These are phyloP conservation scores for Benitochromis conjunctus DNA, from an alignment of 2,113 vertebrate species.

Conservation along the genomic window DNA sequence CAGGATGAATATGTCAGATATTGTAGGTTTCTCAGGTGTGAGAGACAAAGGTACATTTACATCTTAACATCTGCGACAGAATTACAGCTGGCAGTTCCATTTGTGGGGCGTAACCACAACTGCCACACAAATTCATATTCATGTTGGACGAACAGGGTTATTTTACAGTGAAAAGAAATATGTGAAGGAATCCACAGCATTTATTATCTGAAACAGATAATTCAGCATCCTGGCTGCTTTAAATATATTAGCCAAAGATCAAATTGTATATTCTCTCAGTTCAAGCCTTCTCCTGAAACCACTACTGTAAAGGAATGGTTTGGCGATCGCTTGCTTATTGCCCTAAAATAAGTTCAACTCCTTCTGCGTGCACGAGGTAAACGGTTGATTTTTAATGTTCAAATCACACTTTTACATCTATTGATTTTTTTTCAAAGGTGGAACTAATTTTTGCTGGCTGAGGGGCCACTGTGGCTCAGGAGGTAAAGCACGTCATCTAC, in stretches of 20 bases:
- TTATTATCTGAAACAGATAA: not conserved
- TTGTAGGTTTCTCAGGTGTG: conserved; percentile 29
- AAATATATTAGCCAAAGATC: not conserved
- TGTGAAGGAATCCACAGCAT: not conserved
- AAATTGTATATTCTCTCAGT: not conserved
- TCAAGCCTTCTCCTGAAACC: not conserved
- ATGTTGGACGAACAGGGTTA: not conserved
- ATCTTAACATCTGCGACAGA: conserved; percentile 24
- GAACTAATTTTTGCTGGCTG: not conserved
- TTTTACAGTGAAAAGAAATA: not conserved
- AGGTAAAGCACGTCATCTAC: not conserved
- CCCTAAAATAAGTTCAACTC: not conserved
- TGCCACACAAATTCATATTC: conserved; percentile 35
- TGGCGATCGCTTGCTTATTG: not conserved
- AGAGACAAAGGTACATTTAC: conserved; percentile 60
- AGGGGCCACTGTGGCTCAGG: not conserved
- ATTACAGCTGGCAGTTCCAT: conserved; percentile 62
- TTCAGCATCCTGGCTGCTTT: not conserved
- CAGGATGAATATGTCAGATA: conserved; percentile 45
- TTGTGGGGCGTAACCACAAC: conserved; percentile 15
- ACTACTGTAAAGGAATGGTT: not conserved
- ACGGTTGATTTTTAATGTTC: not conserved
- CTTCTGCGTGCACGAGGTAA: not conserved
- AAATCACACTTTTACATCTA: not conserved
- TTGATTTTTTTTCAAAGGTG: not conserved